Percentiles rank a stretch among this genome's conserved stretches.
These are phyloP conservation scores for Felis chaus DNA, from an alignment of 2,113 vertebrate genomes.

Conservation along the genomic window DNA sequence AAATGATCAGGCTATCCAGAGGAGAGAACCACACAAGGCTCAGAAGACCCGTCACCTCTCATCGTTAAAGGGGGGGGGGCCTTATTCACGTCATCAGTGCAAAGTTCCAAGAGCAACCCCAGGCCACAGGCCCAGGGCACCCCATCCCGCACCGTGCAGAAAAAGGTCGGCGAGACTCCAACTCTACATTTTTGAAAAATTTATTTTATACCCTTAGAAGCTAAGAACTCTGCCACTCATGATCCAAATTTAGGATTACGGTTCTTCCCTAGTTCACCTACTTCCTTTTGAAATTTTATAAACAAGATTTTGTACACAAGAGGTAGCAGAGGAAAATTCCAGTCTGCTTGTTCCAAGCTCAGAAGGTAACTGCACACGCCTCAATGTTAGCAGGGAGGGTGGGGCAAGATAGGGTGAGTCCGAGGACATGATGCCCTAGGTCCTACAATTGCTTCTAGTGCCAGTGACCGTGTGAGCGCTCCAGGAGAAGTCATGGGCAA, in stretches of 20 bases:
- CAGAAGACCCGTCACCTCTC: not conserved
- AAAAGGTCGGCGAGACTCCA: conserved; percentile 44
- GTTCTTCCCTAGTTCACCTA: conserved; percentile 58
- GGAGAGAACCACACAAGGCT: not conserved
- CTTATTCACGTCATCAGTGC: fast-evolving
- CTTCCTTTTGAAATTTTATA: conserved; percentile 71
- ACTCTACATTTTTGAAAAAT: conserved; percentile 76
- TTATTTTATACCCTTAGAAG: conserved; percentile 77
- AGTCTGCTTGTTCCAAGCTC: conserved; percentile 75
- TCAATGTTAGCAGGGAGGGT: conserved; percentile 28
- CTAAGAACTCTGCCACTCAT: conserved; percentile 72
- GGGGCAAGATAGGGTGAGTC: not conserved
- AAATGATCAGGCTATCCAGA: not conserved
- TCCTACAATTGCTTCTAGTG: not conserved
- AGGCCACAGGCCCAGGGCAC: too few species aligned
- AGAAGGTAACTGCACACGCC: conserved; percentile 58
- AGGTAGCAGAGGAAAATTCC: conserved; percentile 79
- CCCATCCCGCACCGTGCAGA: not conserved
- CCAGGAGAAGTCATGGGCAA: not conserved
- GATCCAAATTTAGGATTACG: conserved; percentile 58
- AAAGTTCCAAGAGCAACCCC: not conserved
- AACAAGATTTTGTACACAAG: conserved; percentile 77
- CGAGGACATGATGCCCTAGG: not conserved
- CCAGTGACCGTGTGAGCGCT: not conserved
- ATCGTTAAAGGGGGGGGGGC: not conserved